Evolutionary conservation across 2,888 invertebrate species (phyloP).

Genomic region (Lymantria dispar): DNA sequence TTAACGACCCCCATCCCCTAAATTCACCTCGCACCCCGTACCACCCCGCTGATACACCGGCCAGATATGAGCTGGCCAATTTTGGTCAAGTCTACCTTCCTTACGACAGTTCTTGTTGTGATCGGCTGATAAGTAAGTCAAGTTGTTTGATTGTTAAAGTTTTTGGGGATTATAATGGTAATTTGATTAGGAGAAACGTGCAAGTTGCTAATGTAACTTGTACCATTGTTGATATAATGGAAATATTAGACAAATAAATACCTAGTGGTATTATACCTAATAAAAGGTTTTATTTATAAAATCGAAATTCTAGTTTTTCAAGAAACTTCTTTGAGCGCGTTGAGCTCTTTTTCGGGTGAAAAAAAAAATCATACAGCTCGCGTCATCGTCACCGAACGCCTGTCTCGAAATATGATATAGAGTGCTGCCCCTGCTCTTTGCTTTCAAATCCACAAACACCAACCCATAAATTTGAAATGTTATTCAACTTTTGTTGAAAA

Average conservation of each 20-base stretch:
- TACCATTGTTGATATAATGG: background rate
- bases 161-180: background rate
- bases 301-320: too few species aligned
- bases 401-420: too few species aligned
- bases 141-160: constrained; percentile 23
- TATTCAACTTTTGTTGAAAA: too few species aligned
- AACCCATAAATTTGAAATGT: too few species aligned
- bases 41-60: constrained; percentile 43
- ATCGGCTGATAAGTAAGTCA: constrained; percentile 26
- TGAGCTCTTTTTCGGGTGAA: too few species aligned
- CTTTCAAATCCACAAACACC: too few species aligned
- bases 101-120: constrained; percentile 60
- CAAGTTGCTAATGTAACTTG: background rate
- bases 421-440: too few species aligned
- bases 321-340: too few species aligned
- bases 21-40: background rate
- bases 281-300: too few species aligned
- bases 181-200: background rate
- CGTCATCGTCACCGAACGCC: too few species aligned
- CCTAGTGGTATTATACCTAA: too few species aligned
- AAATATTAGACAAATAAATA: background rate
- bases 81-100: constrained; percentile 64
- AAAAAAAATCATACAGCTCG: too few species aligned
- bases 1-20: constrained; percentile 60
- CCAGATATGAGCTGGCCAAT: constrained; percentile 69